Evolutionary conservation across 23 tunicate genomes (phyloP).

Genomic region (Ciona savignyi): DNA sequence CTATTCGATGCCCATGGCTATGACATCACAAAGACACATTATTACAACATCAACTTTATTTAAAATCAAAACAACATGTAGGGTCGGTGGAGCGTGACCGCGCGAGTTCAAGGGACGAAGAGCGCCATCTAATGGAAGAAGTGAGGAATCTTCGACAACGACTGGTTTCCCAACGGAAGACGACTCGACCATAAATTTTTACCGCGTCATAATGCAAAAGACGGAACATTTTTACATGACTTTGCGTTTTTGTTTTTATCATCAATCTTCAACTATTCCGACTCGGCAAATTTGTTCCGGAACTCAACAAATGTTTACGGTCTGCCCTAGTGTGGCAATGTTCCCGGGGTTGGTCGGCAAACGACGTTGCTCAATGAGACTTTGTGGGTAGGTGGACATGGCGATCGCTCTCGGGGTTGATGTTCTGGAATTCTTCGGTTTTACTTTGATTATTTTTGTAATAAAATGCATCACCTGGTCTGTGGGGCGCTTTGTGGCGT

Average conservation of each 20-base stretch:
- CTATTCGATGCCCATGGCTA: no score
- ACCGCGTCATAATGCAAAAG: neutral
- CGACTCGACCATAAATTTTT: neutral
- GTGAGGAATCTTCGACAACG: conserved; percentile 57
- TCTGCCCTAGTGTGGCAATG: no score
- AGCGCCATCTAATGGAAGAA: conserved; percentile 54
- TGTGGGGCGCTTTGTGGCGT: neutral
- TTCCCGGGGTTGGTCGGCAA: no score
- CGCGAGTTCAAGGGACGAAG: conserved; percentile 37
- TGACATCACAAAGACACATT: no score
- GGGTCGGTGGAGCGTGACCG: conserved; percentile 53
- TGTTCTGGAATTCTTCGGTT: neutral
- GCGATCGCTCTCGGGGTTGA: neutral
- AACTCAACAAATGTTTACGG: no score
- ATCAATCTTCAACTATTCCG: no score
- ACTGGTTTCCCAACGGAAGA: conserved; percentile 33
- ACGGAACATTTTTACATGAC: neutral
- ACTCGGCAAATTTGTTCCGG: conserved; percentile 1
- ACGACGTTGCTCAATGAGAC: neutral
- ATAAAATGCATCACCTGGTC: neutral
- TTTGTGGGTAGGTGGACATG: neutral
- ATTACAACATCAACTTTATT: no score
- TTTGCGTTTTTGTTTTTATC: neutral
- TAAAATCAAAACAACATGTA: no score
- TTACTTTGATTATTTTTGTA: neutral